Evolutionary conservation across 2,113 vertebrate genomes (phyloP), one percentile per base, ranked within the genome.

Genomic region (Equus quagga): DNA sequence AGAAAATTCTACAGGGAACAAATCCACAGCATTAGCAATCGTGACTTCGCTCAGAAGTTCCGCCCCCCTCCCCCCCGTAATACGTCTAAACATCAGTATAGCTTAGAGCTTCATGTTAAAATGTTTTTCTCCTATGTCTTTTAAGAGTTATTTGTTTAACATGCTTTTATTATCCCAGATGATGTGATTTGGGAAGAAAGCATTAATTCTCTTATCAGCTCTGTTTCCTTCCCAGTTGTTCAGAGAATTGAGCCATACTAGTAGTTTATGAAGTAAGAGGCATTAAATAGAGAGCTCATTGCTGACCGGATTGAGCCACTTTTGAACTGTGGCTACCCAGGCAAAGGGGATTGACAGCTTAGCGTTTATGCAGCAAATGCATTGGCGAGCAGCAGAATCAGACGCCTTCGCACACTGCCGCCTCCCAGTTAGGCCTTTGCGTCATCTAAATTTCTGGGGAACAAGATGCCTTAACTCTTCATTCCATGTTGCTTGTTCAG

Each of bases 201-300:
- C 89, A 92, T 97, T 98, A 97, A 97, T 98, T 98, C 98, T 97
- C 98, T 98, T 98, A 98, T 98, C 97, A 98, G 98, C 96, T 96
- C 96, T 88, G 19, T 98, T 98, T 98, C 98, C 97, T 97, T 97
- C 95, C 81, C 97, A 95, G 97, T 97, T 97, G 96, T 93, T 98
- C 89, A 64, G 98, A 98, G 98, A 98, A 96, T 94, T 93, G 97
- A 98, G 97, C 94, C 98, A 91, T 92, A 96, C 97, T 95, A 89
- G 98, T 98, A 97, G 97, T 98, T 98, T 90, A 81, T 88, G 95
- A 97, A 98, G 96, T 96, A 98, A 98, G 98, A 97, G 96, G 97
- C 94, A 91, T 98, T 97, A 89, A 84, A 85, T 93, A n/a, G 41
- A 88, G 82, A 65, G 58, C 87, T 93, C 65, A 44, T 46, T 78